Conservation (phyloP, 2,797 vertebrate genomes). For the Intellagama lesueurii region DNA sequence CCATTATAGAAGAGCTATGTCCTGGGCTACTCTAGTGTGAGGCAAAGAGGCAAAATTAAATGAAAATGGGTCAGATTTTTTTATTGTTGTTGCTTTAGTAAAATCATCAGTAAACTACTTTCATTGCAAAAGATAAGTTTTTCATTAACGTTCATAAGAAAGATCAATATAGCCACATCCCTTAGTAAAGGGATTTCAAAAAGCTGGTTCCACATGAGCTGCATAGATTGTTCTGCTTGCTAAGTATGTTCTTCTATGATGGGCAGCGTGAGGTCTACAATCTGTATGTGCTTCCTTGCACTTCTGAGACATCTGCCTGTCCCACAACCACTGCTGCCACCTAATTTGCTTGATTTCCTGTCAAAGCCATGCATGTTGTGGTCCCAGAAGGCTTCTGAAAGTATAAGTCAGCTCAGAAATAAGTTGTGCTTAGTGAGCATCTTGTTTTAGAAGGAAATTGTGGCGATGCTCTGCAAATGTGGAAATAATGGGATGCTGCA, state of each 20-base stretch:
- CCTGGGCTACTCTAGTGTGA: not conserved
- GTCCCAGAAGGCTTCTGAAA: no score
- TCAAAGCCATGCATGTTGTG: no score
- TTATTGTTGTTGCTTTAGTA: not conserved
- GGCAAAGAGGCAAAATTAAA: not conserved
- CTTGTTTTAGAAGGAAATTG: no score
- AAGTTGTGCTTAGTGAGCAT: no score
- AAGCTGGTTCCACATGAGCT: constrained; percentile 11
- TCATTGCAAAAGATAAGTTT: not conserved
- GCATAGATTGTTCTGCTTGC: not conserved
- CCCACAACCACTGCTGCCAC: not conserved
- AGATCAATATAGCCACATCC: constrained; percentile 23
- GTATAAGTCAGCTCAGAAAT: no score
- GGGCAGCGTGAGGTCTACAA: not conserved
- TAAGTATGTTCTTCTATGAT: not conserved
- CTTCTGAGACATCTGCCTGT: not conserved
- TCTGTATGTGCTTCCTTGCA: not conserved
- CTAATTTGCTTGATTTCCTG: no score
- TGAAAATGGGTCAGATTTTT: not conserved
- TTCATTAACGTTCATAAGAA: constrained; percentile 54
- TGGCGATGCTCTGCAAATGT: no score
- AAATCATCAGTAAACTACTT: not conserved
- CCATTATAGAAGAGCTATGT: not conserved
- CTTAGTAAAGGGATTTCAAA: constrained; percentile 30
- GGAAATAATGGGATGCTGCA: no score